Evolutionary conservation across 2,797 vertebrate species (phyloP).

Genomic region (Echiichthys vipera): DNA sequence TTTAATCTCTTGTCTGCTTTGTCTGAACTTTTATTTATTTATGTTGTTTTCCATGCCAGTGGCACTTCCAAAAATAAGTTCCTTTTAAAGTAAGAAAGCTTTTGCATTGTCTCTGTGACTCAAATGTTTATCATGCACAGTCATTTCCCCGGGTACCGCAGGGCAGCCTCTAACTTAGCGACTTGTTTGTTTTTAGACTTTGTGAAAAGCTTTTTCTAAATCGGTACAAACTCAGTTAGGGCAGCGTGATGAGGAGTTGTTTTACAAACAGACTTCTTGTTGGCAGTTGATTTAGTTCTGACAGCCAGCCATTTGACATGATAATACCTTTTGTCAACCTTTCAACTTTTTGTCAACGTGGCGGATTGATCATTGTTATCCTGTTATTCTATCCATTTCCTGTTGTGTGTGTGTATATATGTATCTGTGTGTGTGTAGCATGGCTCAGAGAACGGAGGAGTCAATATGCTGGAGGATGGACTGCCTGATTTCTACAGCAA

Average conservation of each 20-base stretch:
- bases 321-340: slow-evolving; percentile 59
- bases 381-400: slow-evolving; percentile 32
- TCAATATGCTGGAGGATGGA: slow-evolving; percentile 89
- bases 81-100: slow-evolving; percentile 60
- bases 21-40: slow-evolving; percentile 55
- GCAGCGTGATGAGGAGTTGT: slow-evolving; percentile 43
- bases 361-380: slow-evolving; percentile 54
- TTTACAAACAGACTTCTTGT: slow-evolving; percentile 54
- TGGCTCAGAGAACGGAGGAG: slow-evolving; percentile 87
- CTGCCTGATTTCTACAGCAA: slow-evolving; percentile 94
- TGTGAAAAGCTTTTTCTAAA: slow-evolving; percentile 52
- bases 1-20: slow-evolving; percentile 38
- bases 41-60: slow-evolving; percentile 56
- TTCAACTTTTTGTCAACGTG: slow-evolving; percentile 51
- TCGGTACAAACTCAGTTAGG: slow-evolving; percentile 55
- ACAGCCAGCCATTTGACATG: slow-evolving; percentile 60
- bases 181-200: slow-evolving; percentile 65
- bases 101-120: slow-evolving; percentile 55
- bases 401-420: slow-evolving; percentile 28
- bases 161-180: slow-evolving; percentile 55
- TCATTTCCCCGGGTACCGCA: slow-evolving; percentile 44
- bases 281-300: slow-evolving; percentile 46
- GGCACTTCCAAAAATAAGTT: slow-evolving; percentile 70
- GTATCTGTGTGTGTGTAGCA: slow-evolving; percentile 66
- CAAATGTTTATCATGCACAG: slow-evolving; percentile 57